These are phyloP conservation scores for Phocides pigmalion DNA, from an alignment of 1,140 invertebrate species.

Conservation along the genomic window DNA sequence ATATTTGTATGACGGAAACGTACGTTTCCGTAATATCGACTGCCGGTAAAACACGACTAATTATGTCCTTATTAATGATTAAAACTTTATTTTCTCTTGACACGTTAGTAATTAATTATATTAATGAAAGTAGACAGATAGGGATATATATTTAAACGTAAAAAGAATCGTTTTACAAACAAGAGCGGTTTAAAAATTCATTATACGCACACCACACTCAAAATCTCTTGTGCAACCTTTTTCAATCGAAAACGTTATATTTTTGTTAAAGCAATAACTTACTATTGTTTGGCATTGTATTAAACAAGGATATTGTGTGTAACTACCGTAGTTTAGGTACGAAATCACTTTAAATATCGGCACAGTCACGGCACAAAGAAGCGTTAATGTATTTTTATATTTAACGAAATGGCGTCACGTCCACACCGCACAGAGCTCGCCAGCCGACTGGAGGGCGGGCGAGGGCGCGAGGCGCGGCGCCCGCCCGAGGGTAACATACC, in stretches of 20 bases:
- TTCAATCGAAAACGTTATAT: background rate
- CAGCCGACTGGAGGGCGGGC: slow-evolving; percentile 1
- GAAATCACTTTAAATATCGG: background rate
- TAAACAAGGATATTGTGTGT: background rate
- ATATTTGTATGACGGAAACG: too few species aligned
- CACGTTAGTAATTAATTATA: too few species aligned
- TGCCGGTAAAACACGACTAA: too few species aligned
- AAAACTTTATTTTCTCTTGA: too few species aligned
- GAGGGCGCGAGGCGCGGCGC: slow-evolving; percentile 16
- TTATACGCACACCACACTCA: slow-evolving; percentile 21
- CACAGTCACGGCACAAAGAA: slow-evolving; percentile 13
- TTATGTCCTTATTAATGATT: too few species aligned
- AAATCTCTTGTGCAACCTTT: slow-evolving; percentile 3
- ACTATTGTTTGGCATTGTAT: background rate
- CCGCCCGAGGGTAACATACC: slow-evolving; percentile 23
- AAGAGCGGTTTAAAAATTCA: slow-evolving; percentile 26
- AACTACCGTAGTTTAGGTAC: slow-evolving; percentile 8
- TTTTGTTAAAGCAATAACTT: background rate
- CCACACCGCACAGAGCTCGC: background rate
- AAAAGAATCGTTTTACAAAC: slow-evolving; percentile 7
- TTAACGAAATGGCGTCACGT: slow-evolving; percentile 1
- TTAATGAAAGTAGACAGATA: too few species aligned
- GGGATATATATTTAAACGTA: background rate
- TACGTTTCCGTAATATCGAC: too few species aligned
- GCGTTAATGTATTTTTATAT: slow-evolving; percentile 4